Base-by-base conservation (phyloP, 2,113 vertebrate genomes). In the Anseranas semipalmata region DNA sequence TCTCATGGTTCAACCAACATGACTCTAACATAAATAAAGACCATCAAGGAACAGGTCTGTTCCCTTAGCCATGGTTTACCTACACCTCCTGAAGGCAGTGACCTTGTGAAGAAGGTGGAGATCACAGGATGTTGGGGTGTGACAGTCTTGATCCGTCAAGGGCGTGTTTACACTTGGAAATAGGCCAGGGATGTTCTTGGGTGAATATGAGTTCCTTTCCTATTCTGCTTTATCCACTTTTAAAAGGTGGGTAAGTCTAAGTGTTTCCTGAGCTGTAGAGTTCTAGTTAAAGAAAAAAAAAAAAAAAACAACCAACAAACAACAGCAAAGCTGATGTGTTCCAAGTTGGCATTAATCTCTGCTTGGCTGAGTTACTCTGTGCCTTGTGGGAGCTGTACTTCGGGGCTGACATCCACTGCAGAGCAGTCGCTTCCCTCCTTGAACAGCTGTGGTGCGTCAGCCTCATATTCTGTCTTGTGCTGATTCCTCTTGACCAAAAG, bases 141-240 rank as follows among this genome's bases (percentile, higher is more conserved):
- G n/a, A 90, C 86, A 68, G 16, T 60, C 82, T 85, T 60, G 43
- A 63, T 72, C 60, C 80, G 37, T 68, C 58, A 90, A 85, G 80
- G 62, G 41, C 17, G 33, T 50, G 58, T 66, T 91, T 91, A 65
- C 39, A 53, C 41, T 62, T 77, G 67, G 71, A 87, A 91, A 79
- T 1, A 41, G 39, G 55, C 66, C n/a, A 53, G 28, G 62, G 71
- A 73, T 71, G 84, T 32, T 86, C 4, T 1, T 0, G 1, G 21
- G 76, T 71, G 43, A 65, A 60, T 43, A 24, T 4, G 27, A 86
- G 77, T 58, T 84, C 86, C 77, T 92, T 79, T 68, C 74, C 37
- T 73, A 5, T 55, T 65, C 65, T 6, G 2, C 20, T 67, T 90
- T n/a, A 55, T n/a, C 66, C 19, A 8, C 25, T 78, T 79, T 9